Base-by-base conservation (phyloP, 2,888 invertebrate genomes). In the Augiades crinisus region DNA sequence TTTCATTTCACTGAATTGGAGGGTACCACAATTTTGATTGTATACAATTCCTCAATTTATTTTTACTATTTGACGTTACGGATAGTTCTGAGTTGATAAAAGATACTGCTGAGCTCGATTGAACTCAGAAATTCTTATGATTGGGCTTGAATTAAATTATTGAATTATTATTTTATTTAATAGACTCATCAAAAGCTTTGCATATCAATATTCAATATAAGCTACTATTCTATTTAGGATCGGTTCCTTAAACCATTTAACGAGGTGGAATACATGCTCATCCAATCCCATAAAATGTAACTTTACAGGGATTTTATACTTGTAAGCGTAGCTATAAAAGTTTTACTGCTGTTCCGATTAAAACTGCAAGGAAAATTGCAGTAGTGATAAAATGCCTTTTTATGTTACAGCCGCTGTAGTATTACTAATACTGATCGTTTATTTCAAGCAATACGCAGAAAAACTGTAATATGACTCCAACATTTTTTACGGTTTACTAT, bases 251-350 rank as follows among this genome's bases (percentile, higher is more conserved):
- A 22, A 31, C 22, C 22, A 33, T 12, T 33, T 33, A 30, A 31
- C 14, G 13, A 8, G 14, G 14, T 14, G 16, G 14, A 47, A 40
- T 31, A 21, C 40, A 31, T 33, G 38, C 14, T 27, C 30, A 47
- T 47, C 38, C 19, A 21, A 47, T 30, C 30, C n/a, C 38, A 47
- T 47, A 40, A 31, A 47, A 47, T 47, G 47, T 47, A 31, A 21
- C 30, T n/a, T n/a, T n/a, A 19, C 22, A 16, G 24, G 37, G 37
- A 31, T 47, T 47, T 40, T 40, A 47, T 30, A 22, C 38, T 40
- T 40, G 38, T 47, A 47, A 47, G 38, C 30, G 47, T 12, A 47
- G 38, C 31, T 31, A 13, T 47, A 38, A 47, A 47, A 38, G 14
- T 47, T 47, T 40, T 47, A 47, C 38, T 31, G 30, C 21, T 12